Evolutionary conservation across 1,140 invertebrate species (phyloP).

Genomic region (Tetranychus cinnabarinus): DNA sequence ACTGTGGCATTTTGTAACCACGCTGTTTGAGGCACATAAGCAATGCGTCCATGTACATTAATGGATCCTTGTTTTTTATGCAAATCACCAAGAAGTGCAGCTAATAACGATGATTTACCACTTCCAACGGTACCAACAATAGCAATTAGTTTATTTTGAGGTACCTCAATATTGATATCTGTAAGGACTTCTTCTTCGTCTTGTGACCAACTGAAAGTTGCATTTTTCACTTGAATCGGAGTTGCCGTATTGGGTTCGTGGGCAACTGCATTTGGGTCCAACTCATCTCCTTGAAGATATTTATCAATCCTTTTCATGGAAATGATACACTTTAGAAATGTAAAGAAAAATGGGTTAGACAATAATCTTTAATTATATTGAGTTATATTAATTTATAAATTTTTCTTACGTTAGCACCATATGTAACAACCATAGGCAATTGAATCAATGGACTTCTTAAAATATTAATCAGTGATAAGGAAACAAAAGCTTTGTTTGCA

Average conservation of each 20-base stretch:
- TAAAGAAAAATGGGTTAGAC: too few species aligned
- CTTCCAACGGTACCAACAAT: constrained; percentile 27
- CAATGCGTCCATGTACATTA: constrained; percentile 13
- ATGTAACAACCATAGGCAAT: neutral
- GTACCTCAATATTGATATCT: constrained; percentile 12
- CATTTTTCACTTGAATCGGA: neutral
- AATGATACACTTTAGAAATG: constrained; percentile 20
- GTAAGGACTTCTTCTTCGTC: neutral
- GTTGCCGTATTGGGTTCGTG: neutral
- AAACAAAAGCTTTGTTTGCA: constrained; percentile 35
- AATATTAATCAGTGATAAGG: constrained; percentile 33
- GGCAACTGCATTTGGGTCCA: constrained; percentile 4
- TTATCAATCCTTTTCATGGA: constrained; percentile 61
- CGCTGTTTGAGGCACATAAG: constrained; percentile 26
- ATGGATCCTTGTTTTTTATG: constrained; percentile 13
- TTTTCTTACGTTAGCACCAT: neutral
- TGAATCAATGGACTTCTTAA: constrained; percentile 41
- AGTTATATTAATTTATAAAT: too few species aligned
- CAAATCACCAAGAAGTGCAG: constrained; percentile 27
- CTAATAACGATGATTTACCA: constrained; percentile 27
- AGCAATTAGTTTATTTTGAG: constrained; percentile 19
- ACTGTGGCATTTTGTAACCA: constrained; percentile 33
- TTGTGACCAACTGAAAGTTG: neutral
- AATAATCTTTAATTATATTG: too few species aligned
- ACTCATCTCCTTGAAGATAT: constrained; percentile 57